Conservation (phyloP, 23 tunicate genomes). For the Halocynthia aurantium region DNA sequence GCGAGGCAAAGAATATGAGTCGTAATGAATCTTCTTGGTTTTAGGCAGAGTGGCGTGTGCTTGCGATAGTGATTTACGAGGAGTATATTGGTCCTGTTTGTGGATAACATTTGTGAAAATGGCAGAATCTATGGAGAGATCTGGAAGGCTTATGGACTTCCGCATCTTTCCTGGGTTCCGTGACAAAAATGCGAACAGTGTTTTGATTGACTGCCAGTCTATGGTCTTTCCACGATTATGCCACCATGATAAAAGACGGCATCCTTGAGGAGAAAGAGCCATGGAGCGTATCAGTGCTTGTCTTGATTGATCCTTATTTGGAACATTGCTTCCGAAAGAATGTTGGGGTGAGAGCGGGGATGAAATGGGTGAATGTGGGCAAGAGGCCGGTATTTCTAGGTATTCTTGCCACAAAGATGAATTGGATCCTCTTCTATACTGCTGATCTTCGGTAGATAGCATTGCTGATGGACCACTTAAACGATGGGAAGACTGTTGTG, state of each 20-base stretch:
- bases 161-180: conserved; percentile 19
- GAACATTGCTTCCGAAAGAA: background rate
- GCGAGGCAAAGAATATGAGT: no score
- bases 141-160: conserved; percentile 70
- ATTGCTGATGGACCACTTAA: no score
- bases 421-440: no score
- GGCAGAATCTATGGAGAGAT: conserved; percentile 17
- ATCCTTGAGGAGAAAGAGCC: conserved; percentile 78
- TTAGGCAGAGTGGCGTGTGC: no score
- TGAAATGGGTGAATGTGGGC: conserved; percentile 1
- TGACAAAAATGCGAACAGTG: conserved; percentile 57
- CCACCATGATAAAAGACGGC: conserved; percentile 60
- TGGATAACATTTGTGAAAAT: no score
- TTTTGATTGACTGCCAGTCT: conserved; percentile 43
- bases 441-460: no score
- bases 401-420: no score
- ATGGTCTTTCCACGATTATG: conserved; percentile 15
- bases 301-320: background rate
- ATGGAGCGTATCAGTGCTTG: conserved; percentile 55
- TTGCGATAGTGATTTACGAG: no score
- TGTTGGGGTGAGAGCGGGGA: background rate
- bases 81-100: no score
- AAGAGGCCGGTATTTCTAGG: background rate
- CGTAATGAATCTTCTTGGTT: no score
- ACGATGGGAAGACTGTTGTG: no score